Conservation (phyloP, 1,140 invertebrate genomes). For the Papilio helenus region DNA sequence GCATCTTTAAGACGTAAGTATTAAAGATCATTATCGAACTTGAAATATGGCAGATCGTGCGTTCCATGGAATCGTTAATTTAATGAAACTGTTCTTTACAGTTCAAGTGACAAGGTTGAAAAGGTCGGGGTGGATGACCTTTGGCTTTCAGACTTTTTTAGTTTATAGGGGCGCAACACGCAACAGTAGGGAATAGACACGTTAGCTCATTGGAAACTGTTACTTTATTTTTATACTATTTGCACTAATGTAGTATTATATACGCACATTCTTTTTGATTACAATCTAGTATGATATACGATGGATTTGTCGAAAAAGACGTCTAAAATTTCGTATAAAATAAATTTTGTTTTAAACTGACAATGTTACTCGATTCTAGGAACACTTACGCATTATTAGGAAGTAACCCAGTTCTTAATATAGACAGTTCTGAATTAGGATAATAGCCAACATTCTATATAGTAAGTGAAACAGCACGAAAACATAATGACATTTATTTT, state of each 20-base stretch:
- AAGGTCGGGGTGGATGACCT: conserved; percentile 73
- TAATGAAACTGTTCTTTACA: conserved; percentile 62
- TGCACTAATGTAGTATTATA: background rate
- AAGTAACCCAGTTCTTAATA: conserved; percentile 34
- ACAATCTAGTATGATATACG: background rate
- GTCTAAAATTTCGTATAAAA: too few species aligned
- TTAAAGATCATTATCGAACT: conserved; percentile 43
- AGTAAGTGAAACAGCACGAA: background rate
- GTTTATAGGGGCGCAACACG: conserved; percentile 51
- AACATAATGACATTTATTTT: background rate
- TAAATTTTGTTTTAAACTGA: background rate
- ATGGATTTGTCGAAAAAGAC: background rate
- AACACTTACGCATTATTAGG: conserved; percentile 19
- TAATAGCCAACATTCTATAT: background rate
- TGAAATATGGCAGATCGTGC: conserved; percentile 13
- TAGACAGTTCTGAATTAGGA: background rate
- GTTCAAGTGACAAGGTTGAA: conserved; percentile 68
- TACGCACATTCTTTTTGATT: background rate
- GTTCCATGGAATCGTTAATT: conserved; percentile 44
- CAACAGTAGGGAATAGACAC: conserved; percentile 42
- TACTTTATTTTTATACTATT: conserved; percentile 17
- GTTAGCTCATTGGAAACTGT: conserved; percentile 32
- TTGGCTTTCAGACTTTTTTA: conserved; percentile 42
- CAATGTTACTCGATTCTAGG: background rate
- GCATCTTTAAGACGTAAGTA: conserved; percentile 31